Percentiles rank a stretch among this genome's conserved stretches.
Evolutionary conservation across 2,888 invertebrate genomes (phyloP).

Genomic region (Lamellibrachia satsuma): DNA sequence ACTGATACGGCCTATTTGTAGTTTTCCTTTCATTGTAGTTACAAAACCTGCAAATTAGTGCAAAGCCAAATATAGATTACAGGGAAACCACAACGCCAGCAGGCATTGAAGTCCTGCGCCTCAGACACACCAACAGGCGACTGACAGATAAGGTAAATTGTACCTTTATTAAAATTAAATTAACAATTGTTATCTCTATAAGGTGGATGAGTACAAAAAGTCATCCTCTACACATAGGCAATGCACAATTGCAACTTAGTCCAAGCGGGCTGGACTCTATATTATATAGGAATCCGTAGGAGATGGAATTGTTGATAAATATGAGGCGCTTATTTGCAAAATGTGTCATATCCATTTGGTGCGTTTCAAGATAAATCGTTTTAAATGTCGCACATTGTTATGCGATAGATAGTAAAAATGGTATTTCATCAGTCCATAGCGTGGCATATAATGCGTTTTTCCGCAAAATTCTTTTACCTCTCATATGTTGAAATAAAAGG

Average conservation of each 20-base stretch:
- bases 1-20: background rate
- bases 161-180: constrained; percentile 9
- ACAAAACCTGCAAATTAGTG: background rate
- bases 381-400: too few relatives aligned
- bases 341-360: too few relatives aligned
- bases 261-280: too few relatives aligned
- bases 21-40: background rate
- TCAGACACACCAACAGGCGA: background rate
- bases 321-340: too few relatives aligned
- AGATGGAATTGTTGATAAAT: too few relatives aligned
- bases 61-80: constrained; percentile 1
- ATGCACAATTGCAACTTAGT: background rate
- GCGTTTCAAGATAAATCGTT: too few relatives aligned
- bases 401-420: too few relatives aligned
- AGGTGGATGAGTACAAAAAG: background rate
- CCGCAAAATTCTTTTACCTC: too few relatives aligned
- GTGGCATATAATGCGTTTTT: too few relatives aligned
- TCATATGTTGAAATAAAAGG: background rate
- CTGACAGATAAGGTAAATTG: background rate
- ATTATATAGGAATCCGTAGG: too few relatives aligned
- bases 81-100: background rate
- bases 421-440: too few relatives aligned
- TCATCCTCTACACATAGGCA: background rate
- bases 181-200: background rate
- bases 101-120: background rate